Evolutionary conservation across 2,113 vertebrate species (phyloP).

Genomic region (Bettongia penicillata): DNA sequence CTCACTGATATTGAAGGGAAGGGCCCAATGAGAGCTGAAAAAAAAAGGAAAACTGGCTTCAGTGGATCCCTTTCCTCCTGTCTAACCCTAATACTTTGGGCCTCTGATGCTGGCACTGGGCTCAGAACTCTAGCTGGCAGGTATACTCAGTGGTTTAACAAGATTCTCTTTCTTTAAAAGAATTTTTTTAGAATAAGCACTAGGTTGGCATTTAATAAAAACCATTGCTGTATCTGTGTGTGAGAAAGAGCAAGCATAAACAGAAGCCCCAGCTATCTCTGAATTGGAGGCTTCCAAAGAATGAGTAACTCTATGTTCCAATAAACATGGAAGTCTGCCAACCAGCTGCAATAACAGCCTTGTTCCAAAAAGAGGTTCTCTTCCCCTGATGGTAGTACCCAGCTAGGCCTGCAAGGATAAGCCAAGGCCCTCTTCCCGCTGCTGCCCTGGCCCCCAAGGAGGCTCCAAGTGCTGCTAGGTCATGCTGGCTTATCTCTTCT

Average conservation of each 20-base stretch:
- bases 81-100: not conserved
- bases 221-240: conserved; percentile 41
- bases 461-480: not conserved
- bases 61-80: conserved; percentile 4
- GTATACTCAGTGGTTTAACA: conserved; percentile 16
- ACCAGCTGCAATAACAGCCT: conserved; percentile 75
- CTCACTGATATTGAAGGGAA: not conserved
- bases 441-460: not conserved
- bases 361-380: conserved; percentile 13
- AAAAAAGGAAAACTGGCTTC: conserved; percentile 70
- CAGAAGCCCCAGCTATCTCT: not conserved
- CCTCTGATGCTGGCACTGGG: not conserved
- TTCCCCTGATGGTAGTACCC: not conserved
- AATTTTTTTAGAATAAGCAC: conserved; percentile 58
- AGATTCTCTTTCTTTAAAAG: conserved; percentile 24
- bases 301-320: not conserved
- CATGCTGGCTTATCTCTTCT: conserved; percentile 10
- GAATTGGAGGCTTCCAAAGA: not conserved
- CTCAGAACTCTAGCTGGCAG: not conserved
- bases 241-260: conserved; percentile 53
- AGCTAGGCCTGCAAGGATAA: too few relatives aligned
- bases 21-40: conserved; percentile 25
- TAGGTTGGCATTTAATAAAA: conserved; percentile 43
- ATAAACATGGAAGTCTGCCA: conserved; percentile 50
- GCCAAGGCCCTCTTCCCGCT: not conserved